Conservation (phyloP, 2,797 vertebrate genomes). For the Huso huso region DNA sequence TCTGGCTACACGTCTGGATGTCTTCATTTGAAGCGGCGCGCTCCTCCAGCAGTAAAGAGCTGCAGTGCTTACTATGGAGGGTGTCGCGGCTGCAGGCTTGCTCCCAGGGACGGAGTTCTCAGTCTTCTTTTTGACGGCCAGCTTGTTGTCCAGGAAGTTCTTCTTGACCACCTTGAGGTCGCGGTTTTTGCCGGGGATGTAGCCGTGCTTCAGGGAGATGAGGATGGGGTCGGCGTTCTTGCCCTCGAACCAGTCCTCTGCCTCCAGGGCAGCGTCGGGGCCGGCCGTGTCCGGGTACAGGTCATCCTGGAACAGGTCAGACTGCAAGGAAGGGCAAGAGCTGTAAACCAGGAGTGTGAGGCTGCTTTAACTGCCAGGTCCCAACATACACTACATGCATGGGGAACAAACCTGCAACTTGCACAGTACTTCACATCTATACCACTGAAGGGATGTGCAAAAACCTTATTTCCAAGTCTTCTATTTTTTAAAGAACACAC, state of each 20-base stretch:
- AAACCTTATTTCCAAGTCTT: too few relatives aligned
- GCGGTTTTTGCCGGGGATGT: conserved; percentile 81
- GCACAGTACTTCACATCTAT: too few relatives aligned
- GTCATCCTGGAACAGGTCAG: conserved; percentile 95
- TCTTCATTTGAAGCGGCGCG: too few relatives aligned
- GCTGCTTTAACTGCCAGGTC: too few relatives aligned
- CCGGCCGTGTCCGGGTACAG: conserved; percentile 91
- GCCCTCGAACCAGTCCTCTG: conserved; percentile 92
- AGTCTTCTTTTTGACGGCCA: conserved; percentile 61
- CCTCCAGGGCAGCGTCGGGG: conserved; percentile 80
- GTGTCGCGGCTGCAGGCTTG: conserved; percentile 61
- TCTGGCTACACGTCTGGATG: too few relatives aligned
- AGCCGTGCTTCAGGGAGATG: conserved; percentile 89
- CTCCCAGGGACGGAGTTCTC: conserved; percentile 66
- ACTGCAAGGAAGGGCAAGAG: conserved; percentile 48
- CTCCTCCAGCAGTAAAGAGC: too few relatives aligned
- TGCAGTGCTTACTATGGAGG: conserved; percentile 58
- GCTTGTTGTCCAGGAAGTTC: conserved; percentile 85
- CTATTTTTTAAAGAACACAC: too few relatives aligned
- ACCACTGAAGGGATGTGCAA: too few relatives aligned
- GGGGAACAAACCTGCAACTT: too few relatives aligned
- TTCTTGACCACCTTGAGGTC: conserved; percentile 93
- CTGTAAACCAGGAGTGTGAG: too few relatives aligned
- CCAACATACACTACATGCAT: too few relatives aligned
- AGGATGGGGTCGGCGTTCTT: conserved; percentile 84